Evolutionary conservation across 2,113 vertebrate genomes (phyloP).

Genomic region (Laticauda colubrina): DNA sequence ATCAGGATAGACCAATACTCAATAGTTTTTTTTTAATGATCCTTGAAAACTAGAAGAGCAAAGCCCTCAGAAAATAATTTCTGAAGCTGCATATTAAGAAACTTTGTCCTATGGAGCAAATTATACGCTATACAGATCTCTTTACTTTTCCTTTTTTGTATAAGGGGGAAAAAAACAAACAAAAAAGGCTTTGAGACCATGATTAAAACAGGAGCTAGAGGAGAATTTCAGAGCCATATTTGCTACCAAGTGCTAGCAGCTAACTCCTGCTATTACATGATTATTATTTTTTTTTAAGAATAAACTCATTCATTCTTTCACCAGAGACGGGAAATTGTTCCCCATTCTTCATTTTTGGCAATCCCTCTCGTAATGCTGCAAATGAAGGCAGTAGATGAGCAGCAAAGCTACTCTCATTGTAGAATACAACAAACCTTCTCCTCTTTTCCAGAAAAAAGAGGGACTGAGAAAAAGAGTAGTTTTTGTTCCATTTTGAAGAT

Average conservation of each 20-base stretch:
- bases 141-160: constrained; percentile 35
- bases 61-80: constrained; percentile 6
- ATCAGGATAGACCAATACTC: too few relatives aligned
- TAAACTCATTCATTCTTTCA: not conserved
- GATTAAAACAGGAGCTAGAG: not conserved
- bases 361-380: not conserved
- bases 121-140: constrained; percentile 38
- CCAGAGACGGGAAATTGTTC: not conserved
- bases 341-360: not conserved
- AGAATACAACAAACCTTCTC: not conserved
- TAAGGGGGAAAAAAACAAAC: not conserved
- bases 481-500: constrained; percentile 3
- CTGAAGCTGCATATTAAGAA: not conserved
- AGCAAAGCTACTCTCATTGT: not conserved
- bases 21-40: not conserved
- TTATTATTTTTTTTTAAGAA: not conserved
- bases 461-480: not conserved
- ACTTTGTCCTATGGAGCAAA: not conserved
- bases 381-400: not conserved
- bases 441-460: not conserved
- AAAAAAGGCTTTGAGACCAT: constrained; percentile 22
- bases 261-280: not conserved
- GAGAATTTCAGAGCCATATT: not conserved
- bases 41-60: not conserved
- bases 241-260: not conserved